Percentiles rank a stretch among this genome's conserved stretches.
phyloP scores from a whole-genome alignment of 92 coral and sea anemone genomes.

The Parazoanthus darwini region DNA sequence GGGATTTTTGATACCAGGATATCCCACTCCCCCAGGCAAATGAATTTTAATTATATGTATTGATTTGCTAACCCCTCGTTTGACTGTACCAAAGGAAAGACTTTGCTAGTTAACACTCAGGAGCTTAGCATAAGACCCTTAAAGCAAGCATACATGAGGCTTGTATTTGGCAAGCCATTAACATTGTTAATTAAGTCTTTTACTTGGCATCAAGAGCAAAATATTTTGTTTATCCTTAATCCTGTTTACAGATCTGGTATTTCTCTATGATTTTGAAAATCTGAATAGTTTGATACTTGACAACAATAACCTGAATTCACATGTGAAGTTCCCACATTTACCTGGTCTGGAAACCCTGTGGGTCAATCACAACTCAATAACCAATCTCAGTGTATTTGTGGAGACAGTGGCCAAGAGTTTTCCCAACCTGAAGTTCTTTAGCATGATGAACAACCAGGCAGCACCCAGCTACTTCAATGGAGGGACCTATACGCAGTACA shows the following conservation, averaged over 20 bases:
- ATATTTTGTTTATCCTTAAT: slow-evolving; percentile 34
- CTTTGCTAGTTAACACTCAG: too few species aligned
- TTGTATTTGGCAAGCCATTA: too few species aligned
- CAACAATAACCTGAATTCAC: slow-evolving; percentile 71
- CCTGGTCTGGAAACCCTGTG: slow-evolving; percentile 79
- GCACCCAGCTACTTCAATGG: slow-evolving; percentile 99
- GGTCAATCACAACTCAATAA: slow-evolving; percentile 92
- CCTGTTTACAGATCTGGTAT: slow-evolving; percentile 66
- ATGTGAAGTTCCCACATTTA: slow-evolving; percentile 77
- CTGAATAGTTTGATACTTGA: slow-evolving; percentile 82
- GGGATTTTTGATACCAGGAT: too few species aligned
- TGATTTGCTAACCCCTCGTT: too few species aligned
- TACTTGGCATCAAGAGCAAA: too few species aligned
- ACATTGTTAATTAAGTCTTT: too few species aligned
- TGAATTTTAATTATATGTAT: too few species aligned
- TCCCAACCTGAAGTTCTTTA: slow-evolving; percentile 86
- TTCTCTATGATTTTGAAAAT: slow-evolving; percentile 69
- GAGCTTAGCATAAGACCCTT: too few species aligned
- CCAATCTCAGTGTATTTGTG: slow-evolving; percentile 89
- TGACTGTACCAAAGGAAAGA: too few species aligned
- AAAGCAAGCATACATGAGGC: too few species aligned
- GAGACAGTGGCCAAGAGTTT: slow-evolving; percentile 85
- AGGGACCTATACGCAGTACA: slow-evolving; percentile 84
- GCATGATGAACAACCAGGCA: slow-evolving; percentile 95
- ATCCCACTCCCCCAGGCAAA: too few species aligned